These are phyloP conservation scores for Bungarus multicinctus DNA, from an alignment of 2,113 vertebrate species.

Conservation along the genomic window DNA sequence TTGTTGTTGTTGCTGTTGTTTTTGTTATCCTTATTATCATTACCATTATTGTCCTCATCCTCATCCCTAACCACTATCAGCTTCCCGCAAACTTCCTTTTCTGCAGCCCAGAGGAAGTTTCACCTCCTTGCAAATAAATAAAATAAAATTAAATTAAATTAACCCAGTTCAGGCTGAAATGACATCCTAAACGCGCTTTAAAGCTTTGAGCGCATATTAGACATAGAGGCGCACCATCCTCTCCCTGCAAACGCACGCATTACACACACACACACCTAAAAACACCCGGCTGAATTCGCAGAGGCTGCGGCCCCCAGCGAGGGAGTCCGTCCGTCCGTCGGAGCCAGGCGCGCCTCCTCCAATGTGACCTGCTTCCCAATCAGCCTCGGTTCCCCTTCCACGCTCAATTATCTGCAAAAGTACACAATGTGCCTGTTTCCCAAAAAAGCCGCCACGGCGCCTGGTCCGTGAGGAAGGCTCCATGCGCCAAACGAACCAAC, in stretches of 20 bases:
- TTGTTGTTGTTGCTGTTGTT: no score
- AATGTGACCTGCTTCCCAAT: conserved; percentile 77
- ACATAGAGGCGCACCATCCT: conserved; percentile 12
- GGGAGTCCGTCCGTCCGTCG: not conserved
- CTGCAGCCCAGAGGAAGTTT: not conserved
- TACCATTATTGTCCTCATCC: no score
- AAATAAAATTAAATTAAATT: no score
- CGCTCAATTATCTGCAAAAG: conserved; percentile 77
- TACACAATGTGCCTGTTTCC: conserved; percentile 74
- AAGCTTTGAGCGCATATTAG: not conserved
- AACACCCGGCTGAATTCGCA: conserved; percentile 34
- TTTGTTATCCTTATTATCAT: no score
- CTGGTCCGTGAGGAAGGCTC: conserved; percentile 66
- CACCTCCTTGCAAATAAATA: conserved; percentile 39
- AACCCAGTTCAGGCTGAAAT: conserved; percentile 51
- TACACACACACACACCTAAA: no score
- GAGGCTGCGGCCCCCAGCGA: conserved; percentile 51
- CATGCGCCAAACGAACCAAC: conserved; percentile 47
- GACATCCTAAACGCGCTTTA: conserved; percentile 51
- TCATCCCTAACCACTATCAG: not conserved
- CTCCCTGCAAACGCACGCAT: not conserved
- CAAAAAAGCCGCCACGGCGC: conserved; percentile 68
- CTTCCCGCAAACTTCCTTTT: not conserved
- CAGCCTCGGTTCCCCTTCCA: conserved; percentile 73
- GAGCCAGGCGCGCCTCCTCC: conserved; percentile 63